Evolutionary conservation across 2,113 vertebrate genomes (phyloP), one percentile per base, ranked within the genome.

Genomic region (Burhinus bistriatus): DNA sequence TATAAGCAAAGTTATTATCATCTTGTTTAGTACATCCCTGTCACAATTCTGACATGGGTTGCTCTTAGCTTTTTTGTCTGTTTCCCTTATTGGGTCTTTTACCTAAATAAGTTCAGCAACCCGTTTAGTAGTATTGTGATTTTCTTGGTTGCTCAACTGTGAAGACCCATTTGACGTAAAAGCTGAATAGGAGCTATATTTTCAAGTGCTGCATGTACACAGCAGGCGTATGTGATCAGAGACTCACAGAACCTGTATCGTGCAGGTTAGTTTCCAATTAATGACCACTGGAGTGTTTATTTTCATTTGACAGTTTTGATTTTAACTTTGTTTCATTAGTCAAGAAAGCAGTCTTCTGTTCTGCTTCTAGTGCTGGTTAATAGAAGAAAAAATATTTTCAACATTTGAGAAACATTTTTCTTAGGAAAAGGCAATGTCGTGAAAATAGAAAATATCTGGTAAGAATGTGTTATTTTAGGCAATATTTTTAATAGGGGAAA

Each of bases 31-130:
- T 36, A 68, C 18, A 40, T 61, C 38, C 15, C 30, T 52, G 2
- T n/a, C 2, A 2, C 9, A 1, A 18, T 12, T 88, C n/a, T 91
- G 49, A 51, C 0, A 0, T 32, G 18, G 16, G 7, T 11, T 84
- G 15, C 12, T 69, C 19, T 75, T 23, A 65, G 6, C 12, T 77
- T 22, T 42, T 87, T 76, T 44, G 51, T 45, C 36, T 76, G 5
- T 69, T 87, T 87, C 38, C 51, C 12, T 65, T 51, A 30, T 6
- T 49, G 30, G 5, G 3, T 64, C 15, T 70, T 85, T 73, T 54
- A n/a, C 9, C 23, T 68, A 42, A 79, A 57, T 18, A 76, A 5
- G 11, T 68, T 34, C 25, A 87, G 32, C 34, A 65, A 45, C 4
- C 1, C 11, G 29, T 52, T 91, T 89, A 30, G 1, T 54, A 23